Conservation (phyloP, 2,797 vertebrate genomes). For the Mus minutoides region DNA sequence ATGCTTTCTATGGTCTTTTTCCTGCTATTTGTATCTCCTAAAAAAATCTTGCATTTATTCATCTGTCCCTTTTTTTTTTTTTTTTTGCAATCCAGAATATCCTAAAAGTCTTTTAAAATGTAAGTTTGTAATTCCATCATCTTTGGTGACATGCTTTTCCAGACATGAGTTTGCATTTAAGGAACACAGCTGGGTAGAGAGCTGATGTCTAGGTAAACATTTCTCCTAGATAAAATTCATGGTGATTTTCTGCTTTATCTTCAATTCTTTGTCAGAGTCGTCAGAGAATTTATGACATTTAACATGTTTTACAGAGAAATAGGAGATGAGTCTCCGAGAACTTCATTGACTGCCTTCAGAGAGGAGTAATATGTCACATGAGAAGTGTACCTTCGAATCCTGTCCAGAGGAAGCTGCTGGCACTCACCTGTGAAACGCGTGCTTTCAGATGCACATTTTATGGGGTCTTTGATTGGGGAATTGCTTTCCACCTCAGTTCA, state of each 20-base stretch:
- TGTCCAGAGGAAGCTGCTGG: not conserved
- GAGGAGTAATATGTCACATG: not conserved
- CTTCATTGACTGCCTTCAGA: not conserved
- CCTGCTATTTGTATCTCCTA: not conserved
- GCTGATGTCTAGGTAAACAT: not conserved
- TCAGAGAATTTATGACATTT: not conserved
- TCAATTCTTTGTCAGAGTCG: not conserved
- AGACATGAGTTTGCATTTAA: conserved; percentile 23
- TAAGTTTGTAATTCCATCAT: conserved; percentile 21
- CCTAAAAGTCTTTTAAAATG: conserved; percentile 27
- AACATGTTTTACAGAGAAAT: not conserved
- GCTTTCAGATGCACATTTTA: conserved; percentile 58
- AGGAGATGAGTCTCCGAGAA: conserved; percentile 12
- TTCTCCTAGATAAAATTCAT: conserved; percentile 30
- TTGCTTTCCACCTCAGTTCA: conserved; percentile 77
- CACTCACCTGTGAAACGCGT: conserved; percentile 2
- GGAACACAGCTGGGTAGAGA: not conserved
- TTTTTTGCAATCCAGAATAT: not conserved
- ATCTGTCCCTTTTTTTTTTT: conserved; percentile 17
- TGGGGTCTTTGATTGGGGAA: conserved; percentile 61
- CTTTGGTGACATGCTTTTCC: not conserved
- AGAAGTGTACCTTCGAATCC: not conserved
- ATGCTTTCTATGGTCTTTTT: not conserved
- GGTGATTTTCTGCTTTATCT: not conserved
- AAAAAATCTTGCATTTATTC: conserved; percentile 49